Evolutionary conservation across 2,797 vertebrate species (phyloP), one percentile per base, ranked within the genome.

Genomic region (Knipowitschia caucasica): DNA sequence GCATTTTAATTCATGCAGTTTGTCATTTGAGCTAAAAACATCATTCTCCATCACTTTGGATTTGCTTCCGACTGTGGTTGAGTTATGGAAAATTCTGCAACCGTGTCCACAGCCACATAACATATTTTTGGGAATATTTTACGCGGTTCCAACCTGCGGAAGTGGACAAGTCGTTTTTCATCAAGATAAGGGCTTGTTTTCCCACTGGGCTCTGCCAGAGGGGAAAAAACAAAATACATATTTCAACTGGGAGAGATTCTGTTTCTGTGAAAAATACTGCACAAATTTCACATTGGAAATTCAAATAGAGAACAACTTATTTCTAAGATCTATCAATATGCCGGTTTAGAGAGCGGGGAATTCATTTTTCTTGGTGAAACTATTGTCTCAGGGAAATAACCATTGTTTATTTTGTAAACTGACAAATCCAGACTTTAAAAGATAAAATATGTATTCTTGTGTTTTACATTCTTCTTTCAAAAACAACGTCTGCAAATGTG

Each of bases 271-370:
- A 33, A 4, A 50, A 61, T 60, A 56, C 62, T 54, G 7, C 24
- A 59, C 21, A n/a, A 18, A 56, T 50, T 46, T 11, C 17, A 18
- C 20, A 39, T n/a, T 20, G n/a, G 27, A 44, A 30, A 56, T 53
- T 59, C n/a, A 58, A 64, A 64, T 30, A 23, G 27, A 23, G 56
- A 65, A 62, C 49, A 70, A 47, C 40, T 56, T 36, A 8, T 25
- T 30, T 8, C 36, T 56, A 61, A 57, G 40, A 50, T 38, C 18
- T 55, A 38, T 59, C 50, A 30, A 60, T 35, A 54, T 27, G 3
- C 35, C 52, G 53, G 17, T 26, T 38, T 58, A 34, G 30, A 11
- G 26, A 56, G 42, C 29, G n/a, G n/a, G n/a, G 25, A 18, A 18
- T 11, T 23, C 18, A 31, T 49, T 7, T 33, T 18, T 49, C 27